A percentile compares a stretch with the other conserved stretches of the same genome.
Conservation (phyloP, 2,888 invertebrate genomes). For the Sminthurides aquaticus region DNA sequence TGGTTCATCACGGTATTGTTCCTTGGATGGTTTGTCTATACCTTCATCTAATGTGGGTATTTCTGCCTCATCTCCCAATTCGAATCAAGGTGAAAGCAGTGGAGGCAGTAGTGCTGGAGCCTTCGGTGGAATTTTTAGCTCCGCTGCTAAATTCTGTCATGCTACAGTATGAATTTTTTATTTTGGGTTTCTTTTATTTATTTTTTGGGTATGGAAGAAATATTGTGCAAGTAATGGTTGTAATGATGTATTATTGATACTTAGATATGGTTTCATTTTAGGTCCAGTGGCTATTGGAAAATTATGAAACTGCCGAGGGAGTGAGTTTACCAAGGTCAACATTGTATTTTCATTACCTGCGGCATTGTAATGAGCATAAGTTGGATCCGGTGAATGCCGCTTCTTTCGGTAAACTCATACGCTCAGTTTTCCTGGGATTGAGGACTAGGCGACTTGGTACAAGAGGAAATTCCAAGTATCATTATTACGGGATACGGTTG, state of each 20-base stretch:
- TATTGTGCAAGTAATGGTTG: too few species aligned
- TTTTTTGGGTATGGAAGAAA: constrained; percentile 6
- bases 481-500: constrained; percentile 98
- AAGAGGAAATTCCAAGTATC: constrained; percentile 55
- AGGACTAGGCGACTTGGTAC: constrained; percentile 86
- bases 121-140: constrained; percentile 6
- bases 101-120: neutral
- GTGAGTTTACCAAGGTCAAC: constrained; percentile 56
- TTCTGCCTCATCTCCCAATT: neutral
- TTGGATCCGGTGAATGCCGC: constrained; percentile 98
- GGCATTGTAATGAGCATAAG: constrained; percentile 87
- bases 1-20: neutral
- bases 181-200: constrained; percentile 14
- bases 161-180: constrained; percentile 24
- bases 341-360: constrained; percentile 90
- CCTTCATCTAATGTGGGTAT: neutral
- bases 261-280: too few species aligned
- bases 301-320: constrained; percentile 57
- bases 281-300: constrained; percentile 54
- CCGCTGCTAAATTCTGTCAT: constrained; percentile 24
- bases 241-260: constrained; percentile 6
- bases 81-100: neutral
- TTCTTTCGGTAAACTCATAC: constrained; percentile 96
- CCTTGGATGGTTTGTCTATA: neutral
- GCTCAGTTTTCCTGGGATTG: constrained; percentile 94